phyloP scores from a whole-genome alignment of 2,113 vertebrate genomes.

The Chrysochloris asiatica region DNA sequence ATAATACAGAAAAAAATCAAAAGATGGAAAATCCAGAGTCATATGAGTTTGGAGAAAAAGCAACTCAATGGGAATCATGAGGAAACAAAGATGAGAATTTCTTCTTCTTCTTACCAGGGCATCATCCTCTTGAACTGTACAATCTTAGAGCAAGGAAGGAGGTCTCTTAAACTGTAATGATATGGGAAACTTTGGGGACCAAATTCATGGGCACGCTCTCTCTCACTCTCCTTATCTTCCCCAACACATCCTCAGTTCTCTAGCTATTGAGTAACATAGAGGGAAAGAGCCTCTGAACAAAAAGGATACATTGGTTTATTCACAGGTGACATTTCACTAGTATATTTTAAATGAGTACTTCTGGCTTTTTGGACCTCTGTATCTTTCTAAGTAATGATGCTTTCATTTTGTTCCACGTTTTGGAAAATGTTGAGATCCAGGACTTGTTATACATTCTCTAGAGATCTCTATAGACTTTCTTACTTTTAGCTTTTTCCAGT shows the following conservation, averaged over 20 bases:
- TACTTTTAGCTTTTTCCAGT: background rate
- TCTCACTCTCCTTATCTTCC: no score
- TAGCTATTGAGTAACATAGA: fast-evolving
- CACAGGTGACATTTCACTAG: no score
- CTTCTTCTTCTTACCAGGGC: background rate
- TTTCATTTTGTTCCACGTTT: background rate
- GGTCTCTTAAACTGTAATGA: background rate
- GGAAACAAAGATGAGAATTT: background rate
- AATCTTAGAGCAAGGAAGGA: no score
- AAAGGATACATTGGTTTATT: background rate
- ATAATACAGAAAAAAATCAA: no score
- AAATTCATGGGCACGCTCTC: background rate
- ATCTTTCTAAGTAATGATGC: background rate
- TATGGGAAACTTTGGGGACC: no score
- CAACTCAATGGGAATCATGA: background rate
- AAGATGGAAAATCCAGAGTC: no score
- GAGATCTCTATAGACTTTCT: background rate
- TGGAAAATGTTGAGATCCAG: background rate
- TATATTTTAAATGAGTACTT: no score
- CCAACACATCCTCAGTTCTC: no score
- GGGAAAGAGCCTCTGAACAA: background rate
- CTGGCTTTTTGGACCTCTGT: background rate
- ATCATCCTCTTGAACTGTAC: background rate
- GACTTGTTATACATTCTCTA: background rate
- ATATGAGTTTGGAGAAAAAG: background rate